A percentile compares a stretch with the other conserved stretches of the same genome.
phyloP scores from a whole-genome alignment of 2,113 vertebrate species.

The Dasyornis broadbenti region DNA sequence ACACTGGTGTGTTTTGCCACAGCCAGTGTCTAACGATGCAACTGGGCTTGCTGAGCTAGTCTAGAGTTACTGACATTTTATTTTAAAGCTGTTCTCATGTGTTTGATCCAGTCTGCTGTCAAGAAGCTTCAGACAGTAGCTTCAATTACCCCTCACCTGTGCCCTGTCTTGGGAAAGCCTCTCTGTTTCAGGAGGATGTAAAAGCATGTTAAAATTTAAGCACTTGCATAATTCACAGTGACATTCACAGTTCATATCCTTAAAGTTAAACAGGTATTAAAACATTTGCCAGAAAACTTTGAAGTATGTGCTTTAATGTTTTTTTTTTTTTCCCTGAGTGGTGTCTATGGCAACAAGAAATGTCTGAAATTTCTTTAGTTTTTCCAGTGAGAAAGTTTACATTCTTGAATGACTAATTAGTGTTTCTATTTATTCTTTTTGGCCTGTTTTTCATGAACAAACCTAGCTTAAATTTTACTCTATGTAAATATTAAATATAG shows the following conservation, averaged over 20 bases:
- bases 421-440: background rate
- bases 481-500: background rate
- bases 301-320: background rate
- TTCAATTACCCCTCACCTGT: background rate
- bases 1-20: background rate
- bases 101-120: background rate
- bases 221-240: background rate
- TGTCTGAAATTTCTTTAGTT: background rate
- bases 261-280: background rate
- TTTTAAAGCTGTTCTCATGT: background rate
- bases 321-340: background rate
- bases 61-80: background rate
- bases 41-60: background rate
- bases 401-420: background rate
- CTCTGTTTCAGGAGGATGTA: background rate
- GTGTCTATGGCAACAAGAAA: constrained; percentile 2
- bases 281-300: background rate
- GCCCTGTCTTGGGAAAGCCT: background rate
- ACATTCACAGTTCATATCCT: background rate
- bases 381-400: background rate
- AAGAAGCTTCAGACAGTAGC: background rate
- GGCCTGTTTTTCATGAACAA: background rate
- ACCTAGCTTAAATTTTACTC: background rate
- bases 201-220: background rate
- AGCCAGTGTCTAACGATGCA: background rate